Evolutionary conservation across 1,140 invertebrate species (phyloP).

Genomic region (Copidosoma floridanum): DNA sequence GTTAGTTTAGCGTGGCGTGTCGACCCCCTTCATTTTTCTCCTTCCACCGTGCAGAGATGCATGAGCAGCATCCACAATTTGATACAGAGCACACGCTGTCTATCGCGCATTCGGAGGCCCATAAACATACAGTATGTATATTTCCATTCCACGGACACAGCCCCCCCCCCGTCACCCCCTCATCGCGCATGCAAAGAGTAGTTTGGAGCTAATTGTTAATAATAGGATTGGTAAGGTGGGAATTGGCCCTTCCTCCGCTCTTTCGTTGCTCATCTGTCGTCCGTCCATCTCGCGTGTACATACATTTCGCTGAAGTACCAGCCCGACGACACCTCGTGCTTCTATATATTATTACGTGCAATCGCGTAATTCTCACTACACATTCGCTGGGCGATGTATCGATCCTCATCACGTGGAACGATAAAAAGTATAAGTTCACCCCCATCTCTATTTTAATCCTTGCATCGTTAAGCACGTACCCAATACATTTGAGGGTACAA

Average conservation of each 20-base stretch:
- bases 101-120: constrained; percentile 37
- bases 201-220: constrained; percentile 59
- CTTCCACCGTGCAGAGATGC: too few species aligned
- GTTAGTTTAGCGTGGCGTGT: too few species aligned
- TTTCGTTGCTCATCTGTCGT: constrained; percentile 22
- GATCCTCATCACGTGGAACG: too few species aligned
- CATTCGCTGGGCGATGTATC: constrained; percentile 25
- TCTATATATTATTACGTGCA: constrained; percentile 53
- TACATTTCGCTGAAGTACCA: neutral
- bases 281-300: constrained; percentile 16
- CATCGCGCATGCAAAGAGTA: constrained; percentile 56
- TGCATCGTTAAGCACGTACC: too few species aligned
- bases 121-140: constrained; percentile 56
- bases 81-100: constrained; percentile 36
- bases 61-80: constrained; percentile 30
- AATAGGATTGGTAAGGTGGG: constrained; percentile 59
- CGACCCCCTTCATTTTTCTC: too few species aligned
- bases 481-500: too few species aligned
- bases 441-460: too few species aligned
- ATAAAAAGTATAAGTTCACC: too few species aligned
- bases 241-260: constrained; percentile 45
- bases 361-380: constrained; percentile 55
- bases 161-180: constrained; percentile 41
- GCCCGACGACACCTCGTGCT: constrained; percentile 29
- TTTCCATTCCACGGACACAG: constrained; percentile 54